Conservation (phyloP, 2,888 invertebrate species). For the Ganaspis brasiliensis region DNA sequence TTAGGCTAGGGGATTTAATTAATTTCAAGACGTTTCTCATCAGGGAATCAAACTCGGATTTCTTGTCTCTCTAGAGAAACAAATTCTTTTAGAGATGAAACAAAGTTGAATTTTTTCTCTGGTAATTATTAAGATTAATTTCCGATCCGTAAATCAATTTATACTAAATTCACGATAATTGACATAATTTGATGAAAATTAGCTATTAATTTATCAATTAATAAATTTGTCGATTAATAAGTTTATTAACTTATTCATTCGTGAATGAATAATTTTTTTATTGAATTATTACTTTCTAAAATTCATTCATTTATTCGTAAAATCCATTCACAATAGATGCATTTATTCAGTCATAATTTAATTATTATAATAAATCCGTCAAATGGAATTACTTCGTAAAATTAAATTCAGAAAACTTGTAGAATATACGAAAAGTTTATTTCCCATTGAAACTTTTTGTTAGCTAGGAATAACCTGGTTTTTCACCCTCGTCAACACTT, state of each 20-base stretch:
- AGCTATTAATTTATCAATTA: too few relatives aligned
- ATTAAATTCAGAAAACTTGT: background rate
- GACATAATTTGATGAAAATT: too few relatives aligned
- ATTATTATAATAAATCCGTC: too few relatives aligned
- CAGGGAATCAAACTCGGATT: slow-evolving; percentile 51
- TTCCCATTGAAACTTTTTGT: background rate
- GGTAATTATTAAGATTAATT: slow-evolving; percentile 12
- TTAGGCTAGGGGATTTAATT: slow-evolving; percentile 30
- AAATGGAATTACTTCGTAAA: background rate
- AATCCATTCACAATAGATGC: too few relatives aligned
- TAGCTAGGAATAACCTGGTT: slow-evolving; percentile 48
- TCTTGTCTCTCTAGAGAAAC: slow-evolving; percentile 16
- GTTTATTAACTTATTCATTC: too few relatives aligned
- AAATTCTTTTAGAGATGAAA: background rate
- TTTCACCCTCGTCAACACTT: slow-evolving; percentile 29
- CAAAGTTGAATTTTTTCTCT: background rate
- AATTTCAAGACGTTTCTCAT: slow-evolving; percentile 39
- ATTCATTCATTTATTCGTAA: too few relatives aligned
- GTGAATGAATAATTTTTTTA: too few relatives aligned
- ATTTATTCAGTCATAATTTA: too few relatives aligned
- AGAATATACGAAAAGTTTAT: background rate
- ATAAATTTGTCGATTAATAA: too few relatives aligned
- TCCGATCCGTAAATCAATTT: background rate
- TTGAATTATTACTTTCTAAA: too few relatives aligned
- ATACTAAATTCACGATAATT: too few relatives aligned